Conservation (phyloP, 1,140 invertebrate genomes). For the Conopomorpha cramerella region DNA sequence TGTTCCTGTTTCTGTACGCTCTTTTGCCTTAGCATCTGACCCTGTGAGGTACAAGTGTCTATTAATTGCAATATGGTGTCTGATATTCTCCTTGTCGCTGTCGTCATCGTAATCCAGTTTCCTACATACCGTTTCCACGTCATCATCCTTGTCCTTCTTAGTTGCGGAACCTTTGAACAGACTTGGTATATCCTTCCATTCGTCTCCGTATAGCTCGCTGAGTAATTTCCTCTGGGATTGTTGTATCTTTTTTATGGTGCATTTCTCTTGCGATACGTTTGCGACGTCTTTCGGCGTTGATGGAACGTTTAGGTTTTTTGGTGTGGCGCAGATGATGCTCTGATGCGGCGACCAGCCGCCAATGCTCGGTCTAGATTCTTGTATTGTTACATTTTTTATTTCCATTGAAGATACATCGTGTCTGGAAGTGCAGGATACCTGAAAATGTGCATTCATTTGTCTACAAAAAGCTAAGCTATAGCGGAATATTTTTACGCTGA, state of each 20-base stretch:
- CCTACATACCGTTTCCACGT: too few species aligned
- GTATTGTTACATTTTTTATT: too few species aligned
- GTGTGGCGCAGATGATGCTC: slow-evolving; percentile 33
- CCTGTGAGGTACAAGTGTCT: slow-evolving; percentile 21
- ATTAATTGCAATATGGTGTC: slow-evolving; percentile 18
- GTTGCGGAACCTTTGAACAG: slow-evolving; percentile 28
- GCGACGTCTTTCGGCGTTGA: slow-evolving; percentile 32
- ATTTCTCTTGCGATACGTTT: slow-evolving; percentile 34
- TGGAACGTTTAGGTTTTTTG: slow-evolving; percentile 24
- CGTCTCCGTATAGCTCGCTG: slow-evolving; percentile 37
- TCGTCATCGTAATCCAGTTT: too few species aligned
- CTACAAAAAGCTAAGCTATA: too few species aligned
- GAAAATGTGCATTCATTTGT: too few species aligned
- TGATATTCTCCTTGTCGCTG: slow-evolving; percentile 36
- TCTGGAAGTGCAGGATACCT: slow-evolving; percentile 30
- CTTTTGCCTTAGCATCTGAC: slow-evolving; percentile 24
- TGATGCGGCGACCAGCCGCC: slow-evolving; percentile 46
- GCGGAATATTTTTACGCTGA: too few species aligned
- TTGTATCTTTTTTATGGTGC: slow-evolving; percentile 39
- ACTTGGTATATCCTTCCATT: slow-evolving; percentile 42
- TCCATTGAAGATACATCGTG: slow-evolving; percentile 14
- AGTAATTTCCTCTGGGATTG: slow-evolving; percentile 40
- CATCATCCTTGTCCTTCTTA: slow-evolving; percentile 39
- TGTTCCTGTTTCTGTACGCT: too few species aligned
- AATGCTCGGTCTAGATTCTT: slow-evolving; percentile 23